A percentile compares a stretch with the other conserved stretches of the same genome.
Evolutionary conservation across 2,888 invertebrate species (phyloP).

Genomic region (Troides helena): DNA sequence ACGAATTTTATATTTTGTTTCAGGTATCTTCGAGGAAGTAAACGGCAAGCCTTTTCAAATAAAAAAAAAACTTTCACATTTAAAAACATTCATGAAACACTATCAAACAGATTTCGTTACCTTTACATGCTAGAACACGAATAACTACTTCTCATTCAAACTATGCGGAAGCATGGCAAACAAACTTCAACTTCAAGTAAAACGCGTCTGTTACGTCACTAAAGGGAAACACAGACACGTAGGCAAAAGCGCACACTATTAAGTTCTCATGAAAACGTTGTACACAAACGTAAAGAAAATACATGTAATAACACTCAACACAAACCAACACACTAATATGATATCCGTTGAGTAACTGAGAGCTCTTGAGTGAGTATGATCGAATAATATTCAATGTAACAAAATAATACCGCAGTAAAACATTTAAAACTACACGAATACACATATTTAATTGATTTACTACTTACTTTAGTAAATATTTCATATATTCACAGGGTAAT

Average conservation of each 20-base stretch:
- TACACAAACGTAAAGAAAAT: conserved; percentile 16
- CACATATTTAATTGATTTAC: conserved; percentile 48
- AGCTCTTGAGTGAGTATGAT: conserved; percentile 49
- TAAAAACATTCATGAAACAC: conserved; percentile 45
- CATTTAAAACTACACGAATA: conserved; percentile 50
- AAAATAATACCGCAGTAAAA: conserved; percentile 62
- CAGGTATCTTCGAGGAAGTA: conserved; percentile 51
- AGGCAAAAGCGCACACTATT: conserved; percentile 43
- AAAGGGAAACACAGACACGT: conserved; percentile 48
- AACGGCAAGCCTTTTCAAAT: conserved; percentile 47
- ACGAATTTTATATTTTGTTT: conserved; percentile 44
- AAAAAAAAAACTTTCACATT: conserved; percentile 41
- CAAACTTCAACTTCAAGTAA: conserved; percentile 56
- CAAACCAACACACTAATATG: conserved; percentile 42
- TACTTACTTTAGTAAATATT: conserved; percentile 69
- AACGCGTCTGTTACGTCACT: conserved; percentile 56
- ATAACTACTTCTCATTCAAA: conserved; percentile 65
- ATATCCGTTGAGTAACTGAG: conserved; percentile 43
- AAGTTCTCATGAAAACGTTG: conserved; percentile 24
- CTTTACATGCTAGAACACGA: conserved; percentile 48
- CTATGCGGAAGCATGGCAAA: conserved; percentile 58
- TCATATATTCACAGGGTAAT: conserved; percentile 76
- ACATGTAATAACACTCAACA: conserved; percentile 34
- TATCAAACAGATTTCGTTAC: conserved; percentile 56
- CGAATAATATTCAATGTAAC: conserved; percentile 69